These are phyloP conservation scores for Pyrochroa serraticornis DNA, from an alignment of 2,888 invertebrate genomes.

Conservation along the genomic window DNA sequence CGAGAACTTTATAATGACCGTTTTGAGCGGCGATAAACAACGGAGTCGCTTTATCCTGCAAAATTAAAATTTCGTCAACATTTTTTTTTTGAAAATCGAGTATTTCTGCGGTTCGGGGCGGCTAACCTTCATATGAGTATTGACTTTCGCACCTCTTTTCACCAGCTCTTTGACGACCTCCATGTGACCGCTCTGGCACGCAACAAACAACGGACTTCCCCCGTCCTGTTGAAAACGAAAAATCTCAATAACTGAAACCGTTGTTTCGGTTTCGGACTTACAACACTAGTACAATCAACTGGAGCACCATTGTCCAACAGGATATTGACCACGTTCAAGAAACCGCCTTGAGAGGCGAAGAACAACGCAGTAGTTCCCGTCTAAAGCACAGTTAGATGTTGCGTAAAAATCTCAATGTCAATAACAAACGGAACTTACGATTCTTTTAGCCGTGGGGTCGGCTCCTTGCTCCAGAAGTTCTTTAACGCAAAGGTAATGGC, in stretches of 20 bases:
- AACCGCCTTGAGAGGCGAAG: constrained; percentile 93
- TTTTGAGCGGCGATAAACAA: constrained; percentile 94
- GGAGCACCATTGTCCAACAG: constrained; percentile 79
- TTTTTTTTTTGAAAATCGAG: too few relatives aligned
- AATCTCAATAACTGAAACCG: constrained; percentile 8
- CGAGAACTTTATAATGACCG: constrained; percentile 83
- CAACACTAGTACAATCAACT: constrained; percentile 80
- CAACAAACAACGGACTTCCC: constrained; percentile 92
- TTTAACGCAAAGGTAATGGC: constrained; percentile 84
- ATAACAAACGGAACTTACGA: constrained; percentile 63
- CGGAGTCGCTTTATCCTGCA: constrained; percentile 88
- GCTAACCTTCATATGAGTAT: constrained; percentile 81
- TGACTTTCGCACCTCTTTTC: constrained; percentile 79
- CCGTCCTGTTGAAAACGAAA: constrained; percentile 74
- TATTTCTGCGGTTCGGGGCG: background rate
- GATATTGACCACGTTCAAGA: constrained; percentile 78
- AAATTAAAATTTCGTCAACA: background rate
- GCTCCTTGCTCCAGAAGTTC: constrained; percentile 91
- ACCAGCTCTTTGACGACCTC: constrained; percentile 86
- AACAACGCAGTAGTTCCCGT: constrained; percentile 93
- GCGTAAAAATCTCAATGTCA: background rate
- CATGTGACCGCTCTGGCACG: constrained; percentile 90
- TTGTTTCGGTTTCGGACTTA: constrained; percentile 55
- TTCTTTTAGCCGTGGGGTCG: constrained; percentile 81
- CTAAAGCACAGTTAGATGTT: constrained; percentile 58